These are phyloP conservation scores for Aplysina aerophoba DNA, from an alignment of 37 sponge, comb jelly and placozoan species.

Conservation along the genomic window DNA sequence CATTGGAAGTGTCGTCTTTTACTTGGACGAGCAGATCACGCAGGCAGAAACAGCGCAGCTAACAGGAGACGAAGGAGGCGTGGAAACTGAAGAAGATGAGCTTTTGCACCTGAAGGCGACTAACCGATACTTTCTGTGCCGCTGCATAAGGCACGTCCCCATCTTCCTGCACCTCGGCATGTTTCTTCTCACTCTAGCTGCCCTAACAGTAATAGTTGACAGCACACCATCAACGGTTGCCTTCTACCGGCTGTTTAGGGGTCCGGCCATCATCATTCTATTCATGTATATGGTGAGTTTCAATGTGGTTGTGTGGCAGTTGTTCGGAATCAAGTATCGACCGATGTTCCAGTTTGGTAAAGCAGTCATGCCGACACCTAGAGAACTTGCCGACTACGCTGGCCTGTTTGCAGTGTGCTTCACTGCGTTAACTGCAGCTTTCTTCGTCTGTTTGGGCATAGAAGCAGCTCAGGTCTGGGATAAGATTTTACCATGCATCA, in stretches of 20 bases:
- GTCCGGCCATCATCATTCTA: constrained; percentile 63
- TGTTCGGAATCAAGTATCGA: constrained; percentile 51
- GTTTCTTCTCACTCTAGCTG: background rate
- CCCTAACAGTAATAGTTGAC: constrained; percentile 6
- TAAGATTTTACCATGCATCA: constrained; percentile 47
- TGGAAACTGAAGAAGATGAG: background rate
- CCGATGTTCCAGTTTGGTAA: constrained; percentile 55
- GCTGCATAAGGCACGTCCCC: background rate
- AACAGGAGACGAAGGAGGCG: background rate
- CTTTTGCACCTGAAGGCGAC: too few species aligned
- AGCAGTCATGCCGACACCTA: constrained; percentile 51
- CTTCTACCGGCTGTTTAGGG: constrained; percentile 60
- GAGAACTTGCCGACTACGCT: constrained; percentile 48
- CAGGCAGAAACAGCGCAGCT: background rate
- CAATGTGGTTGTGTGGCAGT: constrained; percentile 74
- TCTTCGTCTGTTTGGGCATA: constrained; percentile 20
- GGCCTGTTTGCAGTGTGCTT: constrained; percentile 46
- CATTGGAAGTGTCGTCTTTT: background rate
- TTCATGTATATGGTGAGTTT: constrained; percentile 66
- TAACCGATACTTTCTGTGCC: too few species aligned
- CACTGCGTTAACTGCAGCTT: constrained; percentile 6
- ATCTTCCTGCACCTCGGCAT: background rate
- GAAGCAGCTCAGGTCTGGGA: constrained; percentile 1
- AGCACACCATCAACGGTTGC: constrained; percentile 7
- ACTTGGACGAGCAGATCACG: constrained; percentile 22